Conservation (phyloP, 2,888 invertebrate genomes). For the Ceriagrion tenellum region DNA sequence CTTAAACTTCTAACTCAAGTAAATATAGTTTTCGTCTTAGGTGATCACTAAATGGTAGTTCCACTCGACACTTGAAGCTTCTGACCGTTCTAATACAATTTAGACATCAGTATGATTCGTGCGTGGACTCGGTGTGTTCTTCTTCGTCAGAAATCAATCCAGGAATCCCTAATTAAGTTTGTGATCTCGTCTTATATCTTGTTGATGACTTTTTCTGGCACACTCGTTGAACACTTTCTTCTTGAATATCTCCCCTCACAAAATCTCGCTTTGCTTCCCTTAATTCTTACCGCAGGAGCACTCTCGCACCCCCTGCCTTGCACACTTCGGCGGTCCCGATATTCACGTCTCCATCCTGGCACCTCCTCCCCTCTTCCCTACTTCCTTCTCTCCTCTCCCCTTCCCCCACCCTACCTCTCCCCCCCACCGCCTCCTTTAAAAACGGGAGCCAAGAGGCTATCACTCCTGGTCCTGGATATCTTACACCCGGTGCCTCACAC, state of each 20-base stretch:
- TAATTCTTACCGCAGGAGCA: not conserved
- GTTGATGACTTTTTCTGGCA: not conserved
- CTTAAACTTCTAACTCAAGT: no score
- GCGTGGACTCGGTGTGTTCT: no score
- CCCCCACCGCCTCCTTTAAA: not conserved
- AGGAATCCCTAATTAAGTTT: no score
- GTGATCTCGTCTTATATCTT: not conserved
- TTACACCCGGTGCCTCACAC: slow-evolving; percentile 48
- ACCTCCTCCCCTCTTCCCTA: not conserved
- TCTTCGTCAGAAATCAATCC: no score
- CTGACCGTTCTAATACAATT: no score
- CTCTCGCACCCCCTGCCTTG: not conserved
- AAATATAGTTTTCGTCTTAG: no score
- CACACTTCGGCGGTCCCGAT: not conserved
- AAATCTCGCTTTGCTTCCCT: not conserved
- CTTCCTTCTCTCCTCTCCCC: not conserved
- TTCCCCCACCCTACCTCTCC: not conserved
- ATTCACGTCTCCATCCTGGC: no score
- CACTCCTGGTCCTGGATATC: slow-evolving; percentile 53
- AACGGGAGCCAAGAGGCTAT: slow-evolving; percentile 63
- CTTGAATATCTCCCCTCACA: no score
- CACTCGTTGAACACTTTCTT: no score
- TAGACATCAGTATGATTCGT: no score
- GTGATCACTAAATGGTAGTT: no score
- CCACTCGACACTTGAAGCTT: no score